Conservation (phyloP, 2,888 invertebrate species). For the Drosophila stalkeri region DNA sequence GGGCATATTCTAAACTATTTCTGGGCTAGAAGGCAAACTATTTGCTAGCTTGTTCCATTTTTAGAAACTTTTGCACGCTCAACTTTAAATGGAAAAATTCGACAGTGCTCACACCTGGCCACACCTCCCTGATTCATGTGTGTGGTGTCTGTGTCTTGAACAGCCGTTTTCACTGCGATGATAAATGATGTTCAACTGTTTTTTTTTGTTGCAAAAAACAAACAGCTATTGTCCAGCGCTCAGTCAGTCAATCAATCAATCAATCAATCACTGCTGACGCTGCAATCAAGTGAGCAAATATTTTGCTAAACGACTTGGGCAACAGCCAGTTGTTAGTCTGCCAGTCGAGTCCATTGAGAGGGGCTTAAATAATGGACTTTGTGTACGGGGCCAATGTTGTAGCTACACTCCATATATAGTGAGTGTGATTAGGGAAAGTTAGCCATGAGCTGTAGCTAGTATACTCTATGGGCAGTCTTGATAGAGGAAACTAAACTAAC, state of each 20-base stretch:
- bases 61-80: conserved; percentile 37
- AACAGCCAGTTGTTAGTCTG: conserved; percentile 12
- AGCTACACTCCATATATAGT: background rate
- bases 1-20: conserved; percentile 37
- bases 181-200: conserved; percentile 38
- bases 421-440: no score
- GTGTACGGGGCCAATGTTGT: background rate
- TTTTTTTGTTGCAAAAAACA: conserved; percentile 11
- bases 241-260: conserved; percentile 52
- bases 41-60: conserved; percentile 36
- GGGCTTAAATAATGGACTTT: background rate
- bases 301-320: conserved; percentile 36
- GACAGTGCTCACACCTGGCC: background rate
- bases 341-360: background rate
- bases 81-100: conserved; percentile 59
- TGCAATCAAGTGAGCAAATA: conserved; percentile 66
- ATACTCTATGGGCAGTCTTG: background rate
- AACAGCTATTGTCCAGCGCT: conserved; percentile 24
- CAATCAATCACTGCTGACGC: conserved; percentile 56
- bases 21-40: conserved; percentile 40
- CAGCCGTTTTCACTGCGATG: conserved; percentile 37
- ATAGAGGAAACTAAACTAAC: no score
- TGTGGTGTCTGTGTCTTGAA: conserved; percentile 19
- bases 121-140: conserved; percentile 27
- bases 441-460: background rate